Evolutionary conservation across 2,113 vertebrate species (phyloP), one percentile per base, ranked within the genome.

Genomic region (Beaufortia kweichowensis): DNA sequence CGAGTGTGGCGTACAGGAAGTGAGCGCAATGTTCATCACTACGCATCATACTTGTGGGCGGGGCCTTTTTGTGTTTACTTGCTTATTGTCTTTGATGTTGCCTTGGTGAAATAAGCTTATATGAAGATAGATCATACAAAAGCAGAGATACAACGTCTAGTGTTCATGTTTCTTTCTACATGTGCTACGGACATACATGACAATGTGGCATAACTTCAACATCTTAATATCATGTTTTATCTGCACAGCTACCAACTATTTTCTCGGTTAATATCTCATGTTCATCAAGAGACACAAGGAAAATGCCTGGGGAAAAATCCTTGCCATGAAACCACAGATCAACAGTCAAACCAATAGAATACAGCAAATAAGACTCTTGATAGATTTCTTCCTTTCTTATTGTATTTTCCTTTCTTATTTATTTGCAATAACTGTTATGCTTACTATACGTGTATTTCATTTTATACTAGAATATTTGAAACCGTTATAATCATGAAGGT

Each of bases 21-120:
- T 76, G 46, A 65, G 35, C 28, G 26, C 55, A 31, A 46, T 74
- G 31, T 67, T 69, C 78, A 73, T 70, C 59, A 65, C 59, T 67
- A 81, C 59, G 61, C 57, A 66, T 77, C 66, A 77, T 46, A 59
- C 4, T 21, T 17, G 76, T 78, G 48, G 81, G 79, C n/a, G 74
- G 81, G 84, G 82, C 81, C 19, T 73, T 63, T 82, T 72, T 85
- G 17, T 80, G 70, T 69, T 76, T 72, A 79, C 72, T 68, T 62
- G 17, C 33, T 26, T 23, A 70, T 74, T 78, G 50, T 53, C 55
- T 77, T 65, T 80, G 28, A 79, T 75, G 78, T 70, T 79, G 48
- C 26, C 46, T 60, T 41, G 67, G 63, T 46, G 26, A 29, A 19
- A 68, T 11, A 19, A 29, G n/a, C 17, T 28, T 63, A n/a, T n/a